Base-by-base conservation (phyloP, 2,113 vertebrate genomes). In the Thomomys bottae region DNA sequence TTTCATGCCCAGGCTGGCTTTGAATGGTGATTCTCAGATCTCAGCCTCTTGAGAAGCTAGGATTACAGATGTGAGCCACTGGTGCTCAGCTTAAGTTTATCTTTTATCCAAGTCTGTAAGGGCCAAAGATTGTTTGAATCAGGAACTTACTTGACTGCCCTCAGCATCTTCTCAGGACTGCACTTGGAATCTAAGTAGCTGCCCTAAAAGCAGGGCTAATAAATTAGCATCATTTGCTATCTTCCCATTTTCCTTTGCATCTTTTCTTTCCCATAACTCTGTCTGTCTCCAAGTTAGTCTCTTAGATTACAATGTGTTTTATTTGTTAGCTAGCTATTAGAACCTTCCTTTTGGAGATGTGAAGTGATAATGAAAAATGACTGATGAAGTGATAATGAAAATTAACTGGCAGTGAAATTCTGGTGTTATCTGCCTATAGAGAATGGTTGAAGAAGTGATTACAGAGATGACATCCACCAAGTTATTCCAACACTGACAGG, bases 131-230 rank as follows among this genome's bases (percentile, higher is more conserved):
- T 49, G 28, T n/a, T 87, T 92, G 76, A 57, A 49, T 12, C 45
- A 49, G 45, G 45, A 77, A 81, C 17, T 77, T 71, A 34, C 12
- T 71, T 85, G 64, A 6, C 63, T 71, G 45, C 11, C 21, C 6
- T 89, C 94, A 88, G 34, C 42, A 54, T 91, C n/a, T 84, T 63
- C 57, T 87, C 59, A 93, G 81, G 93, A 32, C 21, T 82, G 23
- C 18, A 68, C 36, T 84, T 77, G 77, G 89, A 92, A 87, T 59
- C 10, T 2, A 1, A 67, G 23, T 63, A n/a, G 10, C 20, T 64
- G 63, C 68, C 12, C 18, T 26, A 81, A 54, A 5, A 34, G 26
- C 34, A 49, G 70, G 38, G 28, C 63, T 61, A 70, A 66, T 8
- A 71, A 73, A 40, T 30, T 42, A 32, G 10, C 15, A 21, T 21